phyloP scores from a whole-genome alignment of 2,797 vertebrate species.

The Phoeniculus purpureus region DNA sequence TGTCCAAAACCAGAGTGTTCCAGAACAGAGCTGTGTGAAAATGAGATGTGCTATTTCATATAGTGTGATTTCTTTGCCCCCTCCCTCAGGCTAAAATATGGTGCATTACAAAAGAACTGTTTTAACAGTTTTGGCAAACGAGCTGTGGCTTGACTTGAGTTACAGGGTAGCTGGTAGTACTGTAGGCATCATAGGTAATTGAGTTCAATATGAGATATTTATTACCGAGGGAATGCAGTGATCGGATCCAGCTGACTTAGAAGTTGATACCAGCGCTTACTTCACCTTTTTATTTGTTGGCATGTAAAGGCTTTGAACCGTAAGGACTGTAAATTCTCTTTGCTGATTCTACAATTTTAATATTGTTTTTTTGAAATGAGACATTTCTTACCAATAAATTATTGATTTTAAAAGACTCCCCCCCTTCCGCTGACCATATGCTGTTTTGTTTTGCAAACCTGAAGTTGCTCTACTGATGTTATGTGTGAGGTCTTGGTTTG shows the following conservation, averaged over 20 bases:
- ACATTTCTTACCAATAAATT: background rate
- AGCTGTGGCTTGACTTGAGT: conserved; percentile 26
- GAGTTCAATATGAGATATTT: conserved; percentile 53
- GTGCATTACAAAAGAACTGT: conserved; percentile 33
- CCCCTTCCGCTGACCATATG: background rate
- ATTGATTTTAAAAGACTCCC: background rate
- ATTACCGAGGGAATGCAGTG: conserved; percentile 42
- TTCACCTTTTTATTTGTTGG: conserved; percentile 45
- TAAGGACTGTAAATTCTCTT: background rate
- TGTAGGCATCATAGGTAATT: conserved; percentile 41
- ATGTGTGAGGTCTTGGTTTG: background rate
- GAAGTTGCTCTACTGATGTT: background rate
- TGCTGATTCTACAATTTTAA: background rate
- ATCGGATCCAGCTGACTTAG: conserved; percentile 48
- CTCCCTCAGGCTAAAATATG: background rate
- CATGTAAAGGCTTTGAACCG: conserved; percentile 32
- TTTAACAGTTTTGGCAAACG: conserved; percentile 44
- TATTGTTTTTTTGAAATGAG: background rate
- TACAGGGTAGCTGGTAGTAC: conserved; percentile 33
- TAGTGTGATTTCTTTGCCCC: background rate
- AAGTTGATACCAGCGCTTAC: conserved; percentile 1
- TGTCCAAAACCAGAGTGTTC: background rate
- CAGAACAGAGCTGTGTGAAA: background rate
- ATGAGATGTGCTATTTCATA: background rate
- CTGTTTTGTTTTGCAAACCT: background rate